Evolutionary conservation across 92 coral and sea anemone species (phyloP), one percentile per base, ranked within the genome.

Genomic region (Porites cylindrica): DNA sequence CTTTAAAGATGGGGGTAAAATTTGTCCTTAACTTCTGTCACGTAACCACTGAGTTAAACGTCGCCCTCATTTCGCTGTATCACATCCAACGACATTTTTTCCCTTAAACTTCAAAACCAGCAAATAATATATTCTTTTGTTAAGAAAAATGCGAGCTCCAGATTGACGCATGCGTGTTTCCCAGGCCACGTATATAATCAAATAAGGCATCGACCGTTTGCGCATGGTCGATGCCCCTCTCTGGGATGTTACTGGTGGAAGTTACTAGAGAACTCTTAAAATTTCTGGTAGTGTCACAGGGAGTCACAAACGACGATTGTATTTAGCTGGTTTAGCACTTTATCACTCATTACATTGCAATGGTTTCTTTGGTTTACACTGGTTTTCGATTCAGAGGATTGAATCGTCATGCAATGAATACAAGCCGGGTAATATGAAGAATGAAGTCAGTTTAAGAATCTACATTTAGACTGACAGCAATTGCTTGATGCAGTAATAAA

Each of bases 181-280:
- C 77, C 56, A 68, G 82, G 98, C 98, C 98, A 95, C 98, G 98
- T 95, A 88, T 88, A 61, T 86, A 91, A 95, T 90, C 93, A 88
- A 90, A 77, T 81, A 86, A 71, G 93, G 83, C 90, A 93, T 93
- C 88, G 67, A 89, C 81, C 11, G 73, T 47, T 51, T 61, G 80
- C 75, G 50, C 80, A 73, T 74, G 87, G 76, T 61, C 50, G 8
- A 51, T 88, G 76, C 51, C 14, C 52, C 24, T 19, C 29, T 21
- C 78, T 62, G 72, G 64, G 75, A 65, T 68, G 59, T 85, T 52
- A 54, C 83, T 54, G 86, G 81, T 88, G 0, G 18, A 75, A 50
- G 64, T 72, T 63, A 74, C 75, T 51, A 83, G 17, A 83, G 26
- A 63, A 47, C 17, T 58, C 73, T 61, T 24, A 16, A 12, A 50